phyloP scores from a whole-genome alignment of 2,888 invertebrate species.

The Poecilobothrus nobilitatus region DNA sequence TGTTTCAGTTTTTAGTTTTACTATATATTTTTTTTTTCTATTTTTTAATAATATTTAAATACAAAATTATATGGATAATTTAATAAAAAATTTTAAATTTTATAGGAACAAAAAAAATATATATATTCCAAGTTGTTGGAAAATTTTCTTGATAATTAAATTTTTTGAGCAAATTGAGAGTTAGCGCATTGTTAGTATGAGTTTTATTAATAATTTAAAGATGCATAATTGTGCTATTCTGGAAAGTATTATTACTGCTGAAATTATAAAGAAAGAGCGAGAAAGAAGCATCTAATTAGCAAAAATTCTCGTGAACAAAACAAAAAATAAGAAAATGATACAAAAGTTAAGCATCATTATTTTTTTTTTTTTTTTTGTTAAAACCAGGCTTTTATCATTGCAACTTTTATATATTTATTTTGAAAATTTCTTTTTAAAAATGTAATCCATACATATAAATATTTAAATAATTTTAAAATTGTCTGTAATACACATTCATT shows the following conservation, averaged over 20 bases:
- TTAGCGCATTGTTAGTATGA: background rate
- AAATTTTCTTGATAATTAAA: background rate
- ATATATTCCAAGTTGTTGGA: background rate
- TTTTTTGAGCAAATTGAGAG: background rate
- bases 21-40: background rate
- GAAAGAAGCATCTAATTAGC: slow-evolving; percentile 17
- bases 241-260: slow-evolving; percentile 35
- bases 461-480: too few relatives aligned
- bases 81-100: too few relatives aligned
- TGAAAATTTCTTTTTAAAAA: too few relatives aligned
- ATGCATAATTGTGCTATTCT: slow-evolving; percentile 46
- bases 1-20: background rate
- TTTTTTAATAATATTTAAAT: too few relatives aligned
- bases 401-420: too few relatives aligned
- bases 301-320: slow-evolving; percentile 19
- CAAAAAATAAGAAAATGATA: slow-evolving; percentile 17
- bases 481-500: too few relatives aligned
- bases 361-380: background rate
- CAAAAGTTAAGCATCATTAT: background rate
- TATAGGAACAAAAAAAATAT: background rate
- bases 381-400: too few relatives aligned
- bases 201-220: slow-evolving; percentile 35
- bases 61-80: too few relatives aligned
- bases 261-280: slow-evolving; percentile 27
- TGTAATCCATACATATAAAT: too few relatives aligned